phyloP scores from a whole-genome alignment of 30 jellyfish, hydroid and myxozoan genomes.

The Aurelia coerulea region DNA sequence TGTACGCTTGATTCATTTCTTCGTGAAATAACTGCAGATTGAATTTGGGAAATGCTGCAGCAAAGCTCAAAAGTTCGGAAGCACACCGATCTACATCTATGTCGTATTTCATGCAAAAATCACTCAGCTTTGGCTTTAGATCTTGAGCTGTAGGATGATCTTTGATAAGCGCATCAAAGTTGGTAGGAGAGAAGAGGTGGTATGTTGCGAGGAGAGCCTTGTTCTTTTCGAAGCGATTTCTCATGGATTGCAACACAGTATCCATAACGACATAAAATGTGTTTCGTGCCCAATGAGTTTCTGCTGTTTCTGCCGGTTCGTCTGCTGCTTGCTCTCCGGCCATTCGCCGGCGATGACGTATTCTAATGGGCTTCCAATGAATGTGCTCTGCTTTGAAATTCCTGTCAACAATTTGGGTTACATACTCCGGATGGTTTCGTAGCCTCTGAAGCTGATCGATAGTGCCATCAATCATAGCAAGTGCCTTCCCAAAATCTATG shows the following conservation, averaged over 20 bases:
- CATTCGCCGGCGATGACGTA: slow-evolving; percentile 25
- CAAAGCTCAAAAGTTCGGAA: slow-evolving; percentile 52
- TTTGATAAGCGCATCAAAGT: neutral
- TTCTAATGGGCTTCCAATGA: neutral
- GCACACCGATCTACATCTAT: slow-evolving; percentile 30
- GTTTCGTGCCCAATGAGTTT: slow-evolving; percentile 22
- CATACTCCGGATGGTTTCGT: slow-evolving; percentile 30
- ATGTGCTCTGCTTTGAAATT: slow-evolving; percentile 45
- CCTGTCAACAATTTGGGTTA: slow-evolving; percentile 1
- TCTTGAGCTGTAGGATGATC: neutral
- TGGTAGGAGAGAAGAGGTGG: slow-evolving; percentile 27
- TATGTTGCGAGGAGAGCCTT: neutral
- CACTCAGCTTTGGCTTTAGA: slow-evolving; percentile 4
- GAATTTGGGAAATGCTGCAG: slow-evolving; percentile 13
- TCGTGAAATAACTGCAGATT: neutral
- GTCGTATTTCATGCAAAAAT: slow-evolving; percentile 17
- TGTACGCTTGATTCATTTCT: neutral
- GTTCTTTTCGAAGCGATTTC: slow-evolving; percentile 38
- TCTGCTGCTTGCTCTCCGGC: slow-evolving; percentile 34
- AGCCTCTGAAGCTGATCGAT: slow-evolving; percentile 11
- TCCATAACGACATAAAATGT: slow-evolving; percentile 30
- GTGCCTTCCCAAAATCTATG: slow-evolving; percentile 58
- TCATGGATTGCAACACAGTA: slow-evolving; percentile 24
- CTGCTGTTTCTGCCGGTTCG: slow-evolving; percentile 34
- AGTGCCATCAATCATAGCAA: slow-evolving; percentile 25